Percentiles rank a stretch among this genome's conserved stretches.
Conservation (phyloP, 2,113 vertebrate species). For the Psittacula cyanocephala region DNA sequence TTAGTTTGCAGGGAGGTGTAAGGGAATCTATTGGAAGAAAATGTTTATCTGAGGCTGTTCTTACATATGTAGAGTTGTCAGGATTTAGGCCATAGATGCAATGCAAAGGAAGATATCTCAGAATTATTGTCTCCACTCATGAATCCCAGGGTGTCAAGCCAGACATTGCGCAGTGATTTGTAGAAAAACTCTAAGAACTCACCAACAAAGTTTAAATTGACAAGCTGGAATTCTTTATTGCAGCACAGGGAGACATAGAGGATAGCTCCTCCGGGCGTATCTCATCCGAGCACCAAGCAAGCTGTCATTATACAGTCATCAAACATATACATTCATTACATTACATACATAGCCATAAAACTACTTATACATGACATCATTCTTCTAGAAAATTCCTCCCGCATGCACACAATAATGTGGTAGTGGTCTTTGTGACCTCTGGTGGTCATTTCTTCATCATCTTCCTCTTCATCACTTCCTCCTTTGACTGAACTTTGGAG, state of each 20-base stretch:
- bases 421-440: neutral
- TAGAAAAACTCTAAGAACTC: neutral
- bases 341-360: neutral
- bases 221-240: neutral
- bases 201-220: neutral
- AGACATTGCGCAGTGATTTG: neutral
- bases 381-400: neutral
- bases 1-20: neutral
- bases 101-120: neutral
- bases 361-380: neutral
- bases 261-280: neutral
- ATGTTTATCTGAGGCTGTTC: neutral
- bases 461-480: neutral
- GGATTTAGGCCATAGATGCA: neutral
- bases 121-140: neutral
- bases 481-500: neutral
- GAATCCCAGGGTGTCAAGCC: neutral
- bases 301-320: neutral
- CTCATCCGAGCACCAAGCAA: neutral
- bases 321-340: neutral
- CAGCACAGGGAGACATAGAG: neutral
- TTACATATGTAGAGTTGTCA: neutral
- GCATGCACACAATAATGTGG: neutral
- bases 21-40: neutral
- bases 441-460: neutral